Base-by-base conservation (phyloP, 2,113 vertebrate genomes). In the Nycticebus coucang region DNA sequence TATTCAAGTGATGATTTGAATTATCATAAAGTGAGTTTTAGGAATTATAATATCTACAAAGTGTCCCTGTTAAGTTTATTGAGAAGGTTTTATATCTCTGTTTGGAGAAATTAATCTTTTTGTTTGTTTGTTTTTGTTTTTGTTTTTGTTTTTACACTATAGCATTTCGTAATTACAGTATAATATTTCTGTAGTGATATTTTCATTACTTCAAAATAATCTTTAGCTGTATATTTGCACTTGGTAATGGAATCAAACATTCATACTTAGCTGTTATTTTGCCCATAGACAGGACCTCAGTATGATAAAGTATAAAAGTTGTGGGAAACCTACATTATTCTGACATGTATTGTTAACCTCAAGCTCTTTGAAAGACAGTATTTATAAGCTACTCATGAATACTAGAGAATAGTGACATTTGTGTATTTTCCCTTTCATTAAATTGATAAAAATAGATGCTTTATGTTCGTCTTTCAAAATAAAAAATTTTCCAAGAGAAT, bases 1-100 rank as follows among this genome's bases (percentile, higher is more conserved):
- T 95, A 85, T 14, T 4, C 60, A 30, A 72, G 13, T 88, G 81
- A 93, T 79, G 80, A 95, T 66, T 91, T 93, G 86, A 91, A 92
- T 92, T n/a, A 86, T 60, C 78, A 84, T 89, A 92, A 97, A 92
- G 78, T 83, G 22, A 93, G 90, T 89, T 97, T 96, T 93, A 89
- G 57, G 94, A 28, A 88, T 90, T 60, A 50, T 50, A 50, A 50
- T 50, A 97, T 64, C 68, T 84, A 69, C 87, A 89, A 91, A 81
- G 17, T 21, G 4, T 79, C 28, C 21, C 93, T 62, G 35, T 87
- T 94, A 86, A 77, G 53, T 77, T 62, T 59, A 85, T 91, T 77
- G 71, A 95, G 22, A 97, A 64, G 50, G 59, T 28, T 1, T 1
- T 91, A 45, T 91, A 22, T 77, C 60, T 95, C 77, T 13, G 30